Base-by-base conservation (phyloP, 2,888 invertebrate species). In the Iphiclides podalirius region DNA sequence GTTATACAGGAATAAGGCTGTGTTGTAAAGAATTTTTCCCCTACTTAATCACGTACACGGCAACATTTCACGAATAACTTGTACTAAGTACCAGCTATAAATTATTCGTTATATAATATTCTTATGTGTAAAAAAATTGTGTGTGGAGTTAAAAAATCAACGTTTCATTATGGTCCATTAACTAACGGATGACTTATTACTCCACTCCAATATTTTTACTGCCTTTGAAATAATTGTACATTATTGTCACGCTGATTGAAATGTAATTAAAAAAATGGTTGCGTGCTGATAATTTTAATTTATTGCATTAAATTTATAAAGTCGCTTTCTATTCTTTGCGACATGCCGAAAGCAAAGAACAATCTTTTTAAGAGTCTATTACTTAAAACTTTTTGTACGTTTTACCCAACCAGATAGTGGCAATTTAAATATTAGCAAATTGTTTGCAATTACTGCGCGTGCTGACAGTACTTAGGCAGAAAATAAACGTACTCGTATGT, bases 371-470 rank as follows among this genome's bases (percentile, higher is more conserved):
- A 31, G n/a, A 9, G n/a, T 14, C 20, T 33, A 39, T 44, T 33
- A 26, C 39, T 44, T 44, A 17, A 4, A 39, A 44, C 44, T 39
- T 50, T 44, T 44, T 39, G 26, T 39, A 15, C 16, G 33, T 12
- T 35, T 42, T 51, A 9, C 37, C 15, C 17, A 46, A 51, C 31
- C 17, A n/a, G 9, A 26, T 37, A 13, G 31, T 9, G 31, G 13
- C 42, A 38, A 49, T 49, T 49, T 43, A 36, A 49, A 43, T 43
- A 43, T 43, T 31, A 49, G 13, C 45, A 51, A 51, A 45, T 46
- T 37, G 16, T 37, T 45, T 23, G 40, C 45, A 37, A 51, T 41
- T 45, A 45, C 31, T 16, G 11, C 12, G 14, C 26, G 13, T 20
- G 45, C 40, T 17, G 13, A 36, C 36, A 16, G 20, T 7, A 23